These are phyloP conservation scores for Hydropotes inermis DNA, from an alignment of 2,113 vertebrate species.

Conservation along the genomic window DNA sequence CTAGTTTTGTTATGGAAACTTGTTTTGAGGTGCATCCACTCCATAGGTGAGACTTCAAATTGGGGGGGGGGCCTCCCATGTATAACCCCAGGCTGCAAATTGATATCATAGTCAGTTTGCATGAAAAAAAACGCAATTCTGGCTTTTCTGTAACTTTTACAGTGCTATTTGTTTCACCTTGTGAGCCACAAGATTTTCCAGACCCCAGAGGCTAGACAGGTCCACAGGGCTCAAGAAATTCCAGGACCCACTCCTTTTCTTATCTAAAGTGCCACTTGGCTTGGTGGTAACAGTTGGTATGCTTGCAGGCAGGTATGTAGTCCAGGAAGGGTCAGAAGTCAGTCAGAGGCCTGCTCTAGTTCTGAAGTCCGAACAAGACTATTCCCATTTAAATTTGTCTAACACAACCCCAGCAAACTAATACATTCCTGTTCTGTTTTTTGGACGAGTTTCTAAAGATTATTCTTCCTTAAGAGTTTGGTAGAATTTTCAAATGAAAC, in stretches of 20 bases:
- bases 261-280: neutral
- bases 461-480: neutral
- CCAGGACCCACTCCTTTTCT: neutral
- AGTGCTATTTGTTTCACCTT: neutral
- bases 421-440: neutral
- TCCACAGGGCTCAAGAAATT: neutral
- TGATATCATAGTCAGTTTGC: neutral
- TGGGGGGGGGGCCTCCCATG: neutral
- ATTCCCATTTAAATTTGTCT: neutral
- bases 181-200: neutral
- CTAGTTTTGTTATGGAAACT: neutral
- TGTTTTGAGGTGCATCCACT: neutral
- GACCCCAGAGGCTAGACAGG: neutral
- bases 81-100: neutral
- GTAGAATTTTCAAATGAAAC: neutral
- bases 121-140: neutral
- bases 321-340: neutral
- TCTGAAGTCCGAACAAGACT: neutral
- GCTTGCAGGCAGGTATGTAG: neutral
- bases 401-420: neutral
- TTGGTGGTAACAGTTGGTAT: neutral
- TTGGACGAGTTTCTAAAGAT: neutral
- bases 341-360: neutral
- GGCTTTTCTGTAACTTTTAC: neutral
- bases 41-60: neutral